Evolutionary conservation across 2,888 invertebrate species (phyloP), one percentile per base, ranked within the genome.

Genomic region (Cephus rjabovi): DNA sequence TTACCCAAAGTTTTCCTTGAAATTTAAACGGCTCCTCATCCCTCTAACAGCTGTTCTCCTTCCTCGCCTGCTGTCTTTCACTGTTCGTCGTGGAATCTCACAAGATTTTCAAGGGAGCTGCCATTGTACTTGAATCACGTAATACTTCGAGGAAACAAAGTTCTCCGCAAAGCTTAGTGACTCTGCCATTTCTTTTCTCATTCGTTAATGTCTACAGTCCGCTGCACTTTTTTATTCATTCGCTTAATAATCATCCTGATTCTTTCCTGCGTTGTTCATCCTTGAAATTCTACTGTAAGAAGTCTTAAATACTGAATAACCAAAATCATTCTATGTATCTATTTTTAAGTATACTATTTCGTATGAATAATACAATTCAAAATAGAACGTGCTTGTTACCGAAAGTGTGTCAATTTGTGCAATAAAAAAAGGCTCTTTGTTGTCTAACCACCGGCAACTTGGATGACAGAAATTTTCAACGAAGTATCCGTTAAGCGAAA

Each of bases 1-100:
- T 78, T 78, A 78, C 75, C 71, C 34, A 76, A 78, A 78, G 78
- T 78, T 78, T 78, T 78, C 23, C 75, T 78, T 78, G 75, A 73
- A 75, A 78, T 73, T 78, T 78, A 78, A 78, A 78, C 78, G 76
- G 30, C 75, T 76, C 76, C 75, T 68, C 71, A 68, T 56, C 68
- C 56, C 68, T 76, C 68, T 76, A 70, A 69, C 70, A 69, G 70
- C 75, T 77, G 77, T 9, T 9, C 15, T n/a, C 34, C 23, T 56
- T 23, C 56, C 23, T 56, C 23, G 56, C 23, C 6, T 1, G 56
- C 56, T 56, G 23, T 56, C 56, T 23, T 56, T 56, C 23, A 23
- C 56, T 9, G 23, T 56, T 56, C 56, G 37, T 68, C 68, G 78
- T 76, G 56, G 34, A 34, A 23, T 56, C 56, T 56, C 56, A 2